phyloP scores from a whole-genome alignment of 2,113 vertebrate genomes.

The Mobula birostris region DNA sequence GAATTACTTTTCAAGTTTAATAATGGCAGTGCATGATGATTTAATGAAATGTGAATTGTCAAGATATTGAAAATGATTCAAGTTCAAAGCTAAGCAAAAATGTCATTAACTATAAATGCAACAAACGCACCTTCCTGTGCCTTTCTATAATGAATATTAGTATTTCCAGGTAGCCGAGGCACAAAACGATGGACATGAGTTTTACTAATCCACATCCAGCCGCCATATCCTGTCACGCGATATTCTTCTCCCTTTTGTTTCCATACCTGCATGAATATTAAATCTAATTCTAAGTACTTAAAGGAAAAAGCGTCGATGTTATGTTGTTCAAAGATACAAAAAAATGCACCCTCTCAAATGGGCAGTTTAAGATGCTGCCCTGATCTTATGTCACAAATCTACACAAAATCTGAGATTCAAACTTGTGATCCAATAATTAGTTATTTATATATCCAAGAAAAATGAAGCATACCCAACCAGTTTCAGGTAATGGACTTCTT shows the following conservation, averaged over 20 bases:
- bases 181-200: conserved; percentile 86
- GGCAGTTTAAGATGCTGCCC: not conserved
- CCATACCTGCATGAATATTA: conserved; percentile 73
- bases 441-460: not conserved
- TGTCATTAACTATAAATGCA: conserved; percentile 46
- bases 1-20: not conserved
- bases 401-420: not conserved
- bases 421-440: not conserved
- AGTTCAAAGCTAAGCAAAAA: not conserved
- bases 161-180: conserved; percentile 87
- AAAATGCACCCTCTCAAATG: not conserved
- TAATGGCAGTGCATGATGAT: not conserved
- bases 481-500: not conserved
- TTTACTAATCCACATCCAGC: conserved; percentile 97
- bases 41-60: not conserved
- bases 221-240: conserved; percentile 91
- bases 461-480: not conserved
- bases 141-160: conserved; percentile 85
- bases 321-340: not conserved
- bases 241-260: conserved; percentile 99
- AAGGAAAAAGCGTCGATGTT: no score
- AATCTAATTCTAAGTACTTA: not conserved
- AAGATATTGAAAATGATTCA: not conserved
- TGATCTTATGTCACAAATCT: not conserved
- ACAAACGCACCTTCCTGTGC: conserved; percentile 59